Conservation (phyloP, 2,888 invertebrate genomes). For the Saturnia japonica region DNA sequence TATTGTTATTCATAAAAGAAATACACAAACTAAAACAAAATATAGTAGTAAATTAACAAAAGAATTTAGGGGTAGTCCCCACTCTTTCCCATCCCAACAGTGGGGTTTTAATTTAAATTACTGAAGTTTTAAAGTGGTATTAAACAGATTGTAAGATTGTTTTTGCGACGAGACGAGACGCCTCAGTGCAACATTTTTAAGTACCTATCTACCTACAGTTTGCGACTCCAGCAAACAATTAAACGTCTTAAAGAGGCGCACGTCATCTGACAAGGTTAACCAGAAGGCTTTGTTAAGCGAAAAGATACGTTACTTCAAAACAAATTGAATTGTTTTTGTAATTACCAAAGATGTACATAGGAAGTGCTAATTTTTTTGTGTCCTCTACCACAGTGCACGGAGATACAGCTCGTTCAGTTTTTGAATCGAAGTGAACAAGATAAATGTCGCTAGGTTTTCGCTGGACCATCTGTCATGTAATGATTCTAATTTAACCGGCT, state of each 20-base stretch:
- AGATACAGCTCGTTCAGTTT: neutral
- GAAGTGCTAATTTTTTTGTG: slow-evolving; percentile 6
- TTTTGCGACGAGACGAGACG: neutral
- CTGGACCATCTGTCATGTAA: too few species aligned
- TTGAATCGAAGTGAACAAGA: too few species aligned
- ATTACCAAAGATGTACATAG: neutral
- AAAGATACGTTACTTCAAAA: neutral
- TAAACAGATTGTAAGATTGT: neutral
- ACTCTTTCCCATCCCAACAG: too few species aligned
- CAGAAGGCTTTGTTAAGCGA: slow-evolving; percentile 15
- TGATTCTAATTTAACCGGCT: too few species aligned
- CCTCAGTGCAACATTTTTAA: neutral
- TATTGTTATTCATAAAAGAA: too few species aligned
- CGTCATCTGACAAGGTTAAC: slow-evolving; percentile 16
- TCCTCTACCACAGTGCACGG: neutral
- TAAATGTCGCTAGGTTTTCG: too few species aligned
- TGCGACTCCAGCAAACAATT: neutral
- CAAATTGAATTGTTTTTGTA: slow-evolving; percentile 17
- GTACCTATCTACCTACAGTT: neutral
- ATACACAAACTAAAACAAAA: too few species aligned
- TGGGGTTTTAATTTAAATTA: too few species aligned
- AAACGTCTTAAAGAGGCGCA: neutral
- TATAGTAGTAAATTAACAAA: too few species aligned
- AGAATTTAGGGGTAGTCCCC: too few species aligned
- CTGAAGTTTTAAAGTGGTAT: too few species aligned